phyloP scores from a whole-genome alignment of 2,113 vertebrate species.

The Vireo altiloquus region DNA sequence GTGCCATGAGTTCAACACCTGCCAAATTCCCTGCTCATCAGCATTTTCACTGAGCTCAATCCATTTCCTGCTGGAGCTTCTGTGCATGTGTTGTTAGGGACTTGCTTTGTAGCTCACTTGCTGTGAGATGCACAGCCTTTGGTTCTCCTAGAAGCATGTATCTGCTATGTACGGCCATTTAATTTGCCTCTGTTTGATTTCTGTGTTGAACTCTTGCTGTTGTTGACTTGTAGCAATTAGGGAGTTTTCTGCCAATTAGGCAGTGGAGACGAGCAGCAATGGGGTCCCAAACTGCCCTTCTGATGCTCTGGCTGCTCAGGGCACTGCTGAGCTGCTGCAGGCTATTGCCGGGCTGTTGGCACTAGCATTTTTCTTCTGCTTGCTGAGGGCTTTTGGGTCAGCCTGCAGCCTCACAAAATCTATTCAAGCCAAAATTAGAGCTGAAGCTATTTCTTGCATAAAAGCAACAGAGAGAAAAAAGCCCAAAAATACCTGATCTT shows the following conservation, averaged over 20 bases:
- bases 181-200: not conserved
- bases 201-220: not conserved
- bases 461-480: not conserved
- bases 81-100: not conserved
- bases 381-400: constrained; percentile 33
- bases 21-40: not conserved
- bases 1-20: not conserved
- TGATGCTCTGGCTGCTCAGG: not conserved
- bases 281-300: not conserved
- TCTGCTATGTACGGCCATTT: not conserved
- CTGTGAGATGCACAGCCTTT: not conserved
- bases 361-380: constrained; percentile 26
- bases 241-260: constrained; percentile 28
- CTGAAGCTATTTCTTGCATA: not conserved
- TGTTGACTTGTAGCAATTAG: constrained; percentile 4
- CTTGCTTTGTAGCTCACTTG: not conserved
- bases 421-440: constrained; percentile 6
- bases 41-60: not conserved
- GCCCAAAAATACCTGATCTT: not conserved
- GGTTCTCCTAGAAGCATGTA: not conserved
- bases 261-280: not conserved
- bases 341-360: constrained; percentile 31
- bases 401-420: not conserved
- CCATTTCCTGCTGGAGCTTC: not conserved
- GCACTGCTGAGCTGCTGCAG: not conserved